Evolutionary conservation across 2,888 invertebrate species (phyloP), one percentile per base, ranked within the genome.

Genomic region (Amiota mariae): DNA sequence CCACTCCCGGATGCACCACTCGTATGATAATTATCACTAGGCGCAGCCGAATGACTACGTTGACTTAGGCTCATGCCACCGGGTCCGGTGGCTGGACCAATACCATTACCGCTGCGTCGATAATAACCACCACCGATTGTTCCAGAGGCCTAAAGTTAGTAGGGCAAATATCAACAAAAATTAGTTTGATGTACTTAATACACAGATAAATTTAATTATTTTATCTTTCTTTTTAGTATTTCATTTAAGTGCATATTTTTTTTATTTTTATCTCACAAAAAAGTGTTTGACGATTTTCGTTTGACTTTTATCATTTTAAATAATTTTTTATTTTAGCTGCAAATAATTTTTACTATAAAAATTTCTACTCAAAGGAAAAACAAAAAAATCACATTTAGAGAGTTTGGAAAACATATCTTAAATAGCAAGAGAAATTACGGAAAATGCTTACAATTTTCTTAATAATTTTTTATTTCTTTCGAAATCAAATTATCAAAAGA

Each of bases 11-110:
- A 77, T 36, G 70, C 75, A 13, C 73, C 74, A 15, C 73, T 73
- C 76, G 86, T 84, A 81, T 89, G 88, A 80, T 90, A 90, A 80
- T 86, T 87, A 79, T 91, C 90, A 80, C 89, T 90, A 48, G 96
- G 96, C 74, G 96, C 96, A 74, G 96, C 96, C 74, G 96, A 96
- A 90, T 96, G 96, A 86, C 96, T 96, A 80, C 96, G 93, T 88
- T 95, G 95, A 75, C 88, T 86, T 18, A 88, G 82, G 81, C 85
- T 87, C 86, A 88, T 88, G 78, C 89, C 89, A 79, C 91, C 90
- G 74, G 91, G 89, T 78, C 89, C 90, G 79, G 88, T 89, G 77
- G 81, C 75, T 57, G 81, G 79, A 49, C 85, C 79, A 73, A 90
- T 88, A 81, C 89, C 90, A 87, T 89, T 90, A 78, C 80, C 85